Evolutionary conservation across 2,888 invertebrate species (phyloP), one percentile per base, ranked within the genome.

Genomic region (Chirona hameri): DNA sequence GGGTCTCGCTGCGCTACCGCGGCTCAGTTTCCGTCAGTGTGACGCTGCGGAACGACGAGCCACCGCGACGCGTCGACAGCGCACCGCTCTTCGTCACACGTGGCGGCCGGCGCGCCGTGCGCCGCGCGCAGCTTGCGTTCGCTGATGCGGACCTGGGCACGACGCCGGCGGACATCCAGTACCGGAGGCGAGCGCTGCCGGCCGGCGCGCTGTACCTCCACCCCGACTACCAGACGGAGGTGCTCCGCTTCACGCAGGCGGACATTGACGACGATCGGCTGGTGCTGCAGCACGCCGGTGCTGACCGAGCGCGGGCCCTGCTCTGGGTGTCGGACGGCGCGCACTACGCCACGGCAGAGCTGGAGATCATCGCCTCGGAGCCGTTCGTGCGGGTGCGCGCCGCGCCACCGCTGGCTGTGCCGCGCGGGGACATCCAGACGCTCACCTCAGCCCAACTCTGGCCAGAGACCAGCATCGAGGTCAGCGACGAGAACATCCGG

Each of bases 261-360:
- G 97, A 99, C 88, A 92, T 99, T 65, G 93, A 96, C 87, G 93
- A 93, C 85, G 92, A 93, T 39, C 89, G 92, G 83, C 93, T 99
- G 52, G 89, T 95, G 84, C 97, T 97, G 88, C 93, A 93, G 86
- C 97, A 98, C 88, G 92, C 92, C 84, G 95, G 93, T 0, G 89
- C 88, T 24, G 93, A 93, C 86, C 91, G 92, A 85, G 95, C 94
- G 0, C 93, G 92, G 85, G 92, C 96, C 82, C 91, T 93, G 0
- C 92, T 97, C 84, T 93, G 93, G 90, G 94, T 98, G 81, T 95
- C 94, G 0, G 98, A 98, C 88, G 96, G 97, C 0, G 90, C 93
- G 85, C 95, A 94, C 87, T 93, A 93, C 86, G 93, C 93, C 0
- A 93, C 93, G 81, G 95, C 95, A 0, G 89, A 93, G 79, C 89